Conservation (phyloP, 2,888 invertebrate genomes). For the Synanthedon tipuliformis region DNA sequence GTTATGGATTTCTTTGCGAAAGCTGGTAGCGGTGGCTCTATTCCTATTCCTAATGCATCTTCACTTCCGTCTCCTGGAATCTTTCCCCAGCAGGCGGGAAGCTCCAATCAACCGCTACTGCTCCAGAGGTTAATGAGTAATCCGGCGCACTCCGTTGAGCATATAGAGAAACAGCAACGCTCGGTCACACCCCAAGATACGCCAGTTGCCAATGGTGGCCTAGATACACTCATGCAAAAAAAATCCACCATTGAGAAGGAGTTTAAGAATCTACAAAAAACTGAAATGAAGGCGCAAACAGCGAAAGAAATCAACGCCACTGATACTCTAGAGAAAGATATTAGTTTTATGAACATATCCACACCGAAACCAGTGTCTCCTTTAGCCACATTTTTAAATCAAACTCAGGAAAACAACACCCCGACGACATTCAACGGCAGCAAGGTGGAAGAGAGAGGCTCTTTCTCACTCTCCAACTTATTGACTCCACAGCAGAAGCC, state of each 20-base stretch:
- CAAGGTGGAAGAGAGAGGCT: conserved; percentile 39
- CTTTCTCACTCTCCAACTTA: conserved; percentile 39
- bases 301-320: conserved; percentile 35
- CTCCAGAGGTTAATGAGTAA: conserved; percentile 85
- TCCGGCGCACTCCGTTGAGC: conserved; percentile 86
- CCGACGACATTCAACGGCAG: conserved; percentile 44
- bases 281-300: conserved; percentile 43
- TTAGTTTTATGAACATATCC: conserved; percentile 65
- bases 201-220: conserved; percentile 43
- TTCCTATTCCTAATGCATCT: conserved; percentile 65
- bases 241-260: conserved; percentile 55
- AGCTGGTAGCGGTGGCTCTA: conserved; percentile 70
- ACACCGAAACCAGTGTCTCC: conserved; percentile 70
- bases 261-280: conserved; percentile 15
- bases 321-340: conserved; percentile 48
- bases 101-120: conserved; percentile 72
- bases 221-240: conserved; percentile 38
- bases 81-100: conserved; percentile 57
- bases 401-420: conserved; percentile 49
- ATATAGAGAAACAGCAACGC: conserved; percentile 88
- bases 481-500: conserved; percentile 72
- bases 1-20: conserved; percentile 91
- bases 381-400: conserved; percentile 66
- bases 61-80: conserved; percentile 60
- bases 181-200: conserved; percentile 78